Conservation (phyloP, 2,113 vertebrate genomes). For the Catharus bicknelli region DNA sequence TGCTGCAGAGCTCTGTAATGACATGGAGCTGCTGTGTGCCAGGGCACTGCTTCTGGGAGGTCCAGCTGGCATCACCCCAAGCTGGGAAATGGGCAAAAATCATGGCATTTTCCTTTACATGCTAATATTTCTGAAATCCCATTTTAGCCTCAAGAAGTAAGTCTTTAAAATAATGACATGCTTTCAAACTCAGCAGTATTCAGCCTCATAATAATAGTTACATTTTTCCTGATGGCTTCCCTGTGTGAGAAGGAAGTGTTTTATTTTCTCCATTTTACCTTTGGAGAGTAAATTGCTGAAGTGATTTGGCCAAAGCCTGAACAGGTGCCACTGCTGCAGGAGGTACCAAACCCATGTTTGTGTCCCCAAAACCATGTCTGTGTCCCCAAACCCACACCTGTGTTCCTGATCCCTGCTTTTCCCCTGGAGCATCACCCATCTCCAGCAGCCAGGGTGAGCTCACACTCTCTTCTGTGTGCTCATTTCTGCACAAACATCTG, state of each 20-base stretch:
- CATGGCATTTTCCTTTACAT: background rate
- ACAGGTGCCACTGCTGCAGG: background rate
- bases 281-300: background rate
- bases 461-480: background rate
- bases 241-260: background rate
- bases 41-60: background rate
- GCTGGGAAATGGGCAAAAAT: background rate
- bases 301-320: background rate
- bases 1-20: background rate
- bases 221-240: background rate
- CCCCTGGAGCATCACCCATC: accelerated
- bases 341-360: accelerated
- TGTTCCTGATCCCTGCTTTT: background rate
- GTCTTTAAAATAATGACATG: background rate
- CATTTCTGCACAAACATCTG: background rate
- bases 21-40: background rate
- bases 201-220: background rate
- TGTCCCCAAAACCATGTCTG: background rate
- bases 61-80: background rate
- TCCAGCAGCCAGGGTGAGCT: background rate
- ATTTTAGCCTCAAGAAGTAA: background rate
- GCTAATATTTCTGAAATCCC: background rate
- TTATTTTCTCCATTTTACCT: background rate
- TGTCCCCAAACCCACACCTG: background rate
- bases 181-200: background rate